Evolutionary conservation across 2,888 invertebrate genomes (phyloP).

Genomic region (Augochlorella aurata): DNA sequence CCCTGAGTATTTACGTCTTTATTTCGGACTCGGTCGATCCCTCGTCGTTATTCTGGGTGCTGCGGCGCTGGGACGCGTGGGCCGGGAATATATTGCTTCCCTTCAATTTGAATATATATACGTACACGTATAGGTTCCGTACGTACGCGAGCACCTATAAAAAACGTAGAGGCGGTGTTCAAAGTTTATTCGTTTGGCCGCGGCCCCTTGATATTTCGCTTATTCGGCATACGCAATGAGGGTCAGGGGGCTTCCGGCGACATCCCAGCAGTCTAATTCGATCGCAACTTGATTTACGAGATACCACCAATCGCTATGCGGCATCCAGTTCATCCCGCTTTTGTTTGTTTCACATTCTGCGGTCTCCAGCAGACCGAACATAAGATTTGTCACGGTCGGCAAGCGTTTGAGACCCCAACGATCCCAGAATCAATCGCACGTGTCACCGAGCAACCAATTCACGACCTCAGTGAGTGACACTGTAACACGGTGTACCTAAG

Average conservation of each 20-base stretch:
- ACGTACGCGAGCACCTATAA: background rate
- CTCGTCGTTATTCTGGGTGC: constrained; percentile 54
- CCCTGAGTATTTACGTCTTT: constrained; percentile 37
- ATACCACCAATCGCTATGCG: no score
- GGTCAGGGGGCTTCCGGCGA: constrained; percentile 26
- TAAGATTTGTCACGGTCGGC: no score
- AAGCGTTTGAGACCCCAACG: no score
- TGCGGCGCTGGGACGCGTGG: constrained; percentile 24
- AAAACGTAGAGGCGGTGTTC: constrained; percentile 46
- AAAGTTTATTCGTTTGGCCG: constrained; percentile 53
- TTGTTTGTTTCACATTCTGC: background rate
- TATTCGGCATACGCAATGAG: constrained; percentile 40
- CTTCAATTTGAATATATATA: constrained; percentile 56
- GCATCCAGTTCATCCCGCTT: background rate
- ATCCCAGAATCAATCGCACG: no score
- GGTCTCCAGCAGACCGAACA: no score
- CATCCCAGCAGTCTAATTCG: constrained; percentile 49
- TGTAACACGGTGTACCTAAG: no score
- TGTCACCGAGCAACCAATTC: no score
- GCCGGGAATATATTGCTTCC: constrained; percentile 58
- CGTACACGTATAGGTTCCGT: background rate
- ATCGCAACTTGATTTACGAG: constrained; percentile 29
- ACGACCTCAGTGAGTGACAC: no score
- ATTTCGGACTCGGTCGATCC: constrained; percentile 38
- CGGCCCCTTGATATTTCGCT: constrained; percentile 33